Base-by-base conservation (phyloP, 2,888 invertebrate species). In the Agriopis marginaria region DNA sequence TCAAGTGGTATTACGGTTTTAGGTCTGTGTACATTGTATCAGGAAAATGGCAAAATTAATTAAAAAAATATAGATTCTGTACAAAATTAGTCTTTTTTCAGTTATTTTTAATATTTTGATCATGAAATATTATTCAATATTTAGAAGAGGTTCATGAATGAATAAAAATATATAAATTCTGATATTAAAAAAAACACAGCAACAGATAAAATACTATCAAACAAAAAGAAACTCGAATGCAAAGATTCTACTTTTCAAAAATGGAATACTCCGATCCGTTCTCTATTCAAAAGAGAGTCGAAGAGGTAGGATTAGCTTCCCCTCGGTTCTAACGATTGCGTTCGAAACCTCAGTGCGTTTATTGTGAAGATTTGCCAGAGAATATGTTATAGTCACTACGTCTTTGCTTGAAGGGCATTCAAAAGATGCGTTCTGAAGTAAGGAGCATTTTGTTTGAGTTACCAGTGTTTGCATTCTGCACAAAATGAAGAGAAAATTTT, bases 261-360 rank as follows among this genome's bases (percentile, higher is more conserved):
- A 66, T 44, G 39, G 65, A 65, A 65, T 59, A 54, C 53, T 39
- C 58, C 71, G 71, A 66, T 61, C 23, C 56, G 56, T 65, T 62
- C 56, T 50, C 63, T 70, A 75, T 77, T 79, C 76, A 77, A 80
- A 76, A 75, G 78, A 76, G 77, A 77, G 68, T 70, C 68, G 70
- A 79, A 77, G 76, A 79, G 77, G 78, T 61, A 70, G 81, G 82
- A 82, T 82, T 82, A 81, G 64, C 60, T 68, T 49, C 78, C 78
- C 80, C 79, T 74, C 69, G 60, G 64, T 68, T 68, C 69, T 67
- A 77, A 77, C 69, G 65, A 78, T 71, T 78, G 76, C 77, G 74
- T 76, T 77, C 72, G 62, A 71, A 76, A 76, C 66, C 74, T 64
- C 71, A 53, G 49, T 66, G 70, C 66, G 70, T 66, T 60, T 62